phyloP scores from a whole-genome alignment of 37 sponge, comb jelly and placozoan genomes.

The Lycopodina hypogea region DNA sequence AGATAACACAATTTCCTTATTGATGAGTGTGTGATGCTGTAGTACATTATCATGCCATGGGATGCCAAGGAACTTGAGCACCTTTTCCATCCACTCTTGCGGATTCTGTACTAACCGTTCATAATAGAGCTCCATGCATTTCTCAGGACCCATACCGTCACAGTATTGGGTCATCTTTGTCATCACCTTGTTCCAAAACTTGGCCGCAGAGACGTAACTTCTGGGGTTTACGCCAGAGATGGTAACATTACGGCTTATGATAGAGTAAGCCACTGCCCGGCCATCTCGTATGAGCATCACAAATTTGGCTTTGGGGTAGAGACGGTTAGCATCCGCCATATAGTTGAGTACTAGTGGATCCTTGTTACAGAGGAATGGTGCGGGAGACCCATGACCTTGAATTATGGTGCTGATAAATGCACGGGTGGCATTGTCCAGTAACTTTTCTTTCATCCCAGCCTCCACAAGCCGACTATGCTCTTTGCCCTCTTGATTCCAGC shows the following conservation, averaged over 20 bases:
- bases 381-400: constrained; percentile 52
- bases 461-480: constrained; percentile 59
- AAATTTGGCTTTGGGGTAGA: constrained; percentile 85
- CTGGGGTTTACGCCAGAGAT: constrained; percentile 79
- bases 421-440: constrained; percentile 56
- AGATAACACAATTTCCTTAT: constrained; percentile 57
- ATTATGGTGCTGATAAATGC: constrained; percentile 68
- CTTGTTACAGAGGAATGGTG: constrained; percentile 78
- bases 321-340: constrained; percentile 35
- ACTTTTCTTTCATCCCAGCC: constrained; percentile 54
- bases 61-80: constrained; percentile 61
- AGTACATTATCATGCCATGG: constrained; percentile 81
- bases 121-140: constrained; percentile 70
- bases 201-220: constrained; percentile 48
- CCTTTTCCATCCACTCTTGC: constrained; percentile 40
- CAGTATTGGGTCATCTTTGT: constrained; percentile 62
- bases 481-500: constrained; percentile 29
- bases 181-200: constrained; percentile 79
- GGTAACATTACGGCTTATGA: constrained; percentile 75
- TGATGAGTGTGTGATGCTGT: constrained; percentile 65
- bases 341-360: constrained; percentile 80
- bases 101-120: constrained; percentile 75
- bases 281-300: constrained; percentile 85
- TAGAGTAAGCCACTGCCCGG: constrained; percentile 84
- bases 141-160: not conserved